These are phyloP conservation scores for Eupeodes corollae DNA, from an alignment of 1,140 invertebrate species.

Conservation along the genomic window DNA sequence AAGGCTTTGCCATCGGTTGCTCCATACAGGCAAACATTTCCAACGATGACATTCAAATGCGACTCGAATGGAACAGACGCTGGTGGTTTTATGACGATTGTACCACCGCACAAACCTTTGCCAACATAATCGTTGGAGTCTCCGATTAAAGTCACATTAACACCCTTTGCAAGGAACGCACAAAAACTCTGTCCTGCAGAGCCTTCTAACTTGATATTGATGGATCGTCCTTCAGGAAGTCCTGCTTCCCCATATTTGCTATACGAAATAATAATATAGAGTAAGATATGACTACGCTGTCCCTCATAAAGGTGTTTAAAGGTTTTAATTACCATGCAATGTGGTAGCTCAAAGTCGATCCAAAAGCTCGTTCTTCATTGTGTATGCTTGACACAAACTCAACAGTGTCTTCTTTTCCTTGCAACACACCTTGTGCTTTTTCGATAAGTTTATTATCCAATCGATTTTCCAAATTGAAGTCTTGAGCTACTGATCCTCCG, in stretches of 20 bases:
- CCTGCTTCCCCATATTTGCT: slow-evolving; percentile 84
- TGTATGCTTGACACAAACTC: slow-evolving; percentile 71
- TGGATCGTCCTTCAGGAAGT: slow-evolving; percentile 66
- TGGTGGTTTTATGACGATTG: slow-evolving; percentile 87
- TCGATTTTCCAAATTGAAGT: slow-evolving; percentile 84
- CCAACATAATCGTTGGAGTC: slow-evolving; percentile 99
- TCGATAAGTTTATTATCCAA: slow-evolving; percentile 78
- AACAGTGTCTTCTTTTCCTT: slow-evolving; percentile 54
- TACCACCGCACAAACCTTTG: slow-evolving; percentile 87
- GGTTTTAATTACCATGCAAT: slow-evolving; percentile 67
- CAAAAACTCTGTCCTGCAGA: slow-evolving; percentile 99
- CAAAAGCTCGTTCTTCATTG: slow-evolving; percentile 89
- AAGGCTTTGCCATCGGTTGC: slow-evolving; percentile 90
- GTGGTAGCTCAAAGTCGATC: slow-evolving; percentile 85
- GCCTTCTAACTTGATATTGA: slow-evolving; percentile 78
- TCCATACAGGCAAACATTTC: slow-evolving; percentile 96
- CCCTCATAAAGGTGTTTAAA: neutral
- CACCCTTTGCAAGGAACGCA: slow-evolving; percentile 88
- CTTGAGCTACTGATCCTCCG: slow-evolving; percentile 77
- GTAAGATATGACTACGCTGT: too few relatives aligned
- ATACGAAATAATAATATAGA: neutral
- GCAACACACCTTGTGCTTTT: slow-evolving; percentile 59
- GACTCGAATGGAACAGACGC: slow-evolving; percentile 74
- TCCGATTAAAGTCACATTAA: slow-evolving; percentile 84
- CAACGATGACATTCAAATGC: slow-evolving; percentile 92